Evolutionary conservation across 2,888 invertebrate species (phyloP), one percentile per base, ranked within the genome.

Genomic region (Noctua fimbriata): DNA sequence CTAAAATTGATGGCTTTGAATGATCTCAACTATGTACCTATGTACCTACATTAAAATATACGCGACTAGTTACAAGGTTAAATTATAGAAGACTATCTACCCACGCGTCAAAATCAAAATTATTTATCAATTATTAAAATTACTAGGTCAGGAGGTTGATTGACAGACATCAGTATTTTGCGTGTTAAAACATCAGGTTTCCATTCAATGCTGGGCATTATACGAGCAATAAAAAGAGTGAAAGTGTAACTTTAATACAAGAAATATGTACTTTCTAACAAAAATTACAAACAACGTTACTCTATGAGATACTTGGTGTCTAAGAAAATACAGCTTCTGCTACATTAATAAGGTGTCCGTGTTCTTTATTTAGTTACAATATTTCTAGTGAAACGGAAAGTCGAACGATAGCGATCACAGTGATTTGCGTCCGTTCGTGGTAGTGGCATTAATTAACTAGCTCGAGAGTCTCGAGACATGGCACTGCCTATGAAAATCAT

Each of bases 221-320:
- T 75, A 86, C 70, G 78, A 84, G 84, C 66, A 85, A 78, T 78
- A 74, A 79, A 76, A 78, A 79, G 47, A 90, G 92, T 87, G 91
- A 92, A 92, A 92, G 92, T 91, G 73, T 86, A 82, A 83, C 77
- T 86, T 74, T 87, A 84, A 81, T 82, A 83, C 84, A 79, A 73
- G 80, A 84, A 87, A 86, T 82, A 75, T 80, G 72, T 87, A 89
- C 90, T 90, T 91, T 91, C 91, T 90, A 90, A 87, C 84, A 85
- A 89, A 87, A 89, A 89, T 84, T 81, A 80, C 82, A 85, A 86
- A 83, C 83, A 79, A 76, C 73, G 76, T 77, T 85, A 79, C 69
- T n/a, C 66, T 78, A 66, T 67, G 78, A 69, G 65, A 36, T 72
- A 60, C 41, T 63, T 75, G 66, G 76, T 74, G 69, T 69, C 44